A percentile compares a stretch with the other conserved stretches of the same genome.
These are phyloP conservation scores for Pyrocephalus nanus DNA, from an alignment of 2,797 vertebrate species.

Conservation along the genomic window DNA sequence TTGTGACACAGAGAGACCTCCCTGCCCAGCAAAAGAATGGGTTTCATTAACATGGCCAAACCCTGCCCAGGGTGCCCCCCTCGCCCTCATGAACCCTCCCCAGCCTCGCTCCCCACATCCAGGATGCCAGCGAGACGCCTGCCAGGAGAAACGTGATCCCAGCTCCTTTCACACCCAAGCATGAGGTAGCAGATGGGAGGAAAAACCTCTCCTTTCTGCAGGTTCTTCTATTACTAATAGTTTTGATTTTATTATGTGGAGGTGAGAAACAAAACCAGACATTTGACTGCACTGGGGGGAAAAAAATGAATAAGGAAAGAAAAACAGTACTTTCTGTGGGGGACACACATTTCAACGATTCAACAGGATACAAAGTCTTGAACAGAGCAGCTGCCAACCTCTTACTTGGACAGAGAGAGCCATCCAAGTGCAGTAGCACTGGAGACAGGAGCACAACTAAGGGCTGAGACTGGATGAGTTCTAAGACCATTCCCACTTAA, in stretches of 20 bases:
- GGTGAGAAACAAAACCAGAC: constrained; percentile 51
- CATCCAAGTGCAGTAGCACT: neutral
- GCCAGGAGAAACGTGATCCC: neutral
- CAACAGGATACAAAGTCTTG: neutral
- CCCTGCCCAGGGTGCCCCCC: neutral
- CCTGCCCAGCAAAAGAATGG: neutral
- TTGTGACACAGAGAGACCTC: neutral
- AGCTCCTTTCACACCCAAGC: neutral
- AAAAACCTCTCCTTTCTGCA: constrained; percentile 21
- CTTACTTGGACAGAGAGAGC: neutral
- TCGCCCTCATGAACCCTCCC: accelerated
- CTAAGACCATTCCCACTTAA: neutral
- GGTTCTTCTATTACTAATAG: constrained; percentile 45
- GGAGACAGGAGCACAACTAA: neutral
- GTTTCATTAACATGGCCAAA: neutral
- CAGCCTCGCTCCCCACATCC: neutral
- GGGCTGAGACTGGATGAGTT: neutral
- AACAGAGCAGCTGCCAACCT: constrained; percentile 5
- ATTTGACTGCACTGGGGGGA: neutral
- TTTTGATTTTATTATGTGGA: constrained; percentile 41
- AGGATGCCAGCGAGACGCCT: neutral
- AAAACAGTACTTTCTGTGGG: neutral
- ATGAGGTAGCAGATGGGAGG: neutral
- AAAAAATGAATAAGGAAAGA: neutral
- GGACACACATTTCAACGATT: neutral